phyloP scores from a whole-genome alignment of 2,797 vertebrate genomes.

The Nyctalus aviator region DNA sequence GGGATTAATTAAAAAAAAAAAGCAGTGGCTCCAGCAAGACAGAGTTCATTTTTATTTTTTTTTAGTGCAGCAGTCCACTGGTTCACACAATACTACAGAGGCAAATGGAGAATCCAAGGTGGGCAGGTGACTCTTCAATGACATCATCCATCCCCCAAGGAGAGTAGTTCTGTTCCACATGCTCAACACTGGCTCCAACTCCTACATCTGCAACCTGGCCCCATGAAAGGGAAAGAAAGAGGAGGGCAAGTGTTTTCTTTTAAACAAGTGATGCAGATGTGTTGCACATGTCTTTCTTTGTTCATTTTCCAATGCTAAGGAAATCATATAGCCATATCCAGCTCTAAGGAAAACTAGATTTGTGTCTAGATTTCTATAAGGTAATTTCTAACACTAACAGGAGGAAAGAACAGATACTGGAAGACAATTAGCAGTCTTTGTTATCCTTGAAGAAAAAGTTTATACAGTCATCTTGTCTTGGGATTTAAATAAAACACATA shows the following conservation, averaged over 20 bases:
- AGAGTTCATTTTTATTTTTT: background rate
- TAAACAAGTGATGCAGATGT: background rate
- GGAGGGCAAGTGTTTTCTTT: background rate
- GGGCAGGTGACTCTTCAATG: background rate
- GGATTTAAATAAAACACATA: conserved; percentile 36
- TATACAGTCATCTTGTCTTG: background rate
- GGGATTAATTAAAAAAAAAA: background rate
- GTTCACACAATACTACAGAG: background rate
- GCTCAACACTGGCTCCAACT: background rate
- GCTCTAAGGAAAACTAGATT: background rate
- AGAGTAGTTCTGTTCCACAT: rapidly evolving
- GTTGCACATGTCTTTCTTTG: background rate
- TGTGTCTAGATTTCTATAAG: background rate
- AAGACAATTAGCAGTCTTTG: conserved; percentile 14
- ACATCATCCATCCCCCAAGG: background rate
- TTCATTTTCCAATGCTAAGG: background rate
- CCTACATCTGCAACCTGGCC: background rate
- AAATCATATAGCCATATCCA: background rate
- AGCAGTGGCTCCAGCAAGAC: background rate
- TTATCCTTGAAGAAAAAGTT: background rate
- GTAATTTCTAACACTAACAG: background rate
- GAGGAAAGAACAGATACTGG: background rate
- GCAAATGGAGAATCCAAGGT: background rate
- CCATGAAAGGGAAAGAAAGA: background rate
- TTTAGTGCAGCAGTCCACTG: background rate